Base-by-base conservation (phyloP, 2,113 vertebrate species). In the Tautogolabrus adspersus region DNA sequence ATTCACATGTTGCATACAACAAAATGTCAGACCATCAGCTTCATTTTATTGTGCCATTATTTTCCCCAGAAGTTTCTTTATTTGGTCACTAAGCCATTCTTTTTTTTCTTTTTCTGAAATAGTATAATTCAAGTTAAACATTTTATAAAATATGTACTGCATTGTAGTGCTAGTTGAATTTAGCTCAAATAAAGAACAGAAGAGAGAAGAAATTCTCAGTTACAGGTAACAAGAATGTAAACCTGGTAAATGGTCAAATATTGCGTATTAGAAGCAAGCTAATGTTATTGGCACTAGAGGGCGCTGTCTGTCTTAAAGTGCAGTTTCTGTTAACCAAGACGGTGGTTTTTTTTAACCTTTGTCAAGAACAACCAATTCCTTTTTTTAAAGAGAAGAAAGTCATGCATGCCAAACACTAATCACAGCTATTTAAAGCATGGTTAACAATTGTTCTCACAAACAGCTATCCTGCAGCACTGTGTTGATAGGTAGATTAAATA, bases 201-300 rank as follows among this genome's bases (percentile, higher is more conserved):
- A 49, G 6, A 16, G 16, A 8, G 16, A 49, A 19, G 6, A 49
- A 5, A 49, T 18, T 2, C 44, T 46, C 10, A 46, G 15, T 5
- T 46, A 34, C 6, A 4, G 30, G 30, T 34, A 34, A 34, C 10
- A 46, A 15, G 12, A 15, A 5, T 15, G 12, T 15, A 49, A 49
- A 19, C 16, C 15, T 51, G 6, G 7, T 19, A n/a, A 19, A 49
- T 15, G 21, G 19, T 57, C 5, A 42, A 12, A 1, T n/a, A 37
- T 58, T 62, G 3, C n/a, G 42, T 6, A 23, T 12, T 21, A 55
- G 38, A 10, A 77, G 69, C 49, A 83, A 15, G 22, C 0, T 11
- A 19, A 3, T 40, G 1, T 52, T 40, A 6, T 46, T 40, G 22
- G 87, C 92, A 88, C 82, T 78, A 81, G 89, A 77, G 9, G 87